Evolutionary conservation across 2,113 vertebrate genomes (phyloP), one percentile per base, ranked within the genome.

Genomic region (Xenopus borealis): DNA sequence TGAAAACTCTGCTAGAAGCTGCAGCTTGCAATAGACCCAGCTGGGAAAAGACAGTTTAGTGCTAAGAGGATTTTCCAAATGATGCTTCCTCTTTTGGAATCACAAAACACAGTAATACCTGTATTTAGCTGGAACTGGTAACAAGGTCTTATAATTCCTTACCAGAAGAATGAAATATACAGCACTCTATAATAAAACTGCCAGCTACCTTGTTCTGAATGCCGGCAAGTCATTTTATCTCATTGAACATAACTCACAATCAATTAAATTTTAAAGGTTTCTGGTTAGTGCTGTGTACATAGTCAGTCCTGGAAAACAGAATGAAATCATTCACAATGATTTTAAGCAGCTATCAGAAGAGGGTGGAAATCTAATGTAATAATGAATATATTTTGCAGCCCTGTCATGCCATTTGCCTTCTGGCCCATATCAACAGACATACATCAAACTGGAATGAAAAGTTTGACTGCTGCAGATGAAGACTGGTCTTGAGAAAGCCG

Each of bases 361-460:
- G 40, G 46, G 61, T 11, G 53, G 30, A 64, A 77, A 70, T 57
- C 0, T 68, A 78, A 72, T 83, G 82, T 79, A 81, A 72, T 81
- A 80, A 81, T 80, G 61, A 79, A 80, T 81, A 63, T 78, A 79
- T 85, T 86, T 76, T 71, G 75, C 76, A 85, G 82, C 74, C 73
- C 50, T 80, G 72, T 72, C 79, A 78, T 83, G 79, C 23, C 68
- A 82, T 74, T 79, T 79, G 78, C 83, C 78, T 78, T 62, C 78
- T 86, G 82, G 83, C 78, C 44, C 76, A 66, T 78, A 78, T 79
- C 79, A 81, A 82, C 55, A 78, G 75, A 82, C 81, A 86, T 87
- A 85, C 82, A 87, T 88, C 83, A 84, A 79, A 78, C 66, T 78
- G 70, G 73, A 86, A 85, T 74, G 80, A 72, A 72, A 74, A 80